These are phyloP conservation scores for Caloenas nicobarica DNA, from an alignment of 2,113 vertebrate genomes.

Conservation along the genomic window DNA sequence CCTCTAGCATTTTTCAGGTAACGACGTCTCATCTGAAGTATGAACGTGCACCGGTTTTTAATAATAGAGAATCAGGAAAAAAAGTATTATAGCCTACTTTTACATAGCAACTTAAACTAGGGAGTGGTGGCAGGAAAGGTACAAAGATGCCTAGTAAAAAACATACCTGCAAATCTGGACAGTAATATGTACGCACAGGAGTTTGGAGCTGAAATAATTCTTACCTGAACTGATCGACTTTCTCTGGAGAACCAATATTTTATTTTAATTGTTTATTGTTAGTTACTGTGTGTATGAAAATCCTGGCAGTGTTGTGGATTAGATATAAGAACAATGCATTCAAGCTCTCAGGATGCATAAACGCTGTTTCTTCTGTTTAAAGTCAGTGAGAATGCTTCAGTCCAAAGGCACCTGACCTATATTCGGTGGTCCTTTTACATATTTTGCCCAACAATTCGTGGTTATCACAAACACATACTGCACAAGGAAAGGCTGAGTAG, in stretches of 20 bases:
- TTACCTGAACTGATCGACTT: conserved; percentile 18
- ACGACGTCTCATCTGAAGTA: conserved; percentile 43
- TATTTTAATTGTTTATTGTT: conserved; percentile 3
- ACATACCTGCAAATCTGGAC: background rate
- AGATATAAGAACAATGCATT: background rate
- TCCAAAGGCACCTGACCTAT: background rate
- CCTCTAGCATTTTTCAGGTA: conserved; percentile 39
- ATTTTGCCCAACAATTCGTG: background rate
- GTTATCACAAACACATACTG: background rate
- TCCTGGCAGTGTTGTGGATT: background rate
- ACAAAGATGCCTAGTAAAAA: conserved; percentile 19
- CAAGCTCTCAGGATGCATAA: background rate
- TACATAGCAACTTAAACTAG: conserved; percentile 50
- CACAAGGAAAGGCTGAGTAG: background rate
- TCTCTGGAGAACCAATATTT: conserved; percentile 16
- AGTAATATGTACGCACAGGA: background rate
- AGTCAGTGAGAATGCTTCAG: background rate
- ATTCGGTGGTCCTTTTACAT: background rate
- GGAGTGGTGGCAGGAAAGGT: conserved; percentile 2
- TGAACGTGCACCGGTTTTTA: conserved; percentile 1
- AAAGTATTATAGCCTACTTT: conserved; percentile 1
- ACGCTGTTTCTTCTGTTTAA: background rate
- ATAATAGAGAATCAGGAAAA: conserved; percentile 3
- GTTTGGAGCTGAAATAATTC: background rate
- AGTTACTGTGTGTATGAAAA: background rate